These are phyloP conservation scores for Zoanthus sansibaricus DNA, from an alignment of 92 coral and sea anemone genomes.

Conservation along the genomic window DNA sequence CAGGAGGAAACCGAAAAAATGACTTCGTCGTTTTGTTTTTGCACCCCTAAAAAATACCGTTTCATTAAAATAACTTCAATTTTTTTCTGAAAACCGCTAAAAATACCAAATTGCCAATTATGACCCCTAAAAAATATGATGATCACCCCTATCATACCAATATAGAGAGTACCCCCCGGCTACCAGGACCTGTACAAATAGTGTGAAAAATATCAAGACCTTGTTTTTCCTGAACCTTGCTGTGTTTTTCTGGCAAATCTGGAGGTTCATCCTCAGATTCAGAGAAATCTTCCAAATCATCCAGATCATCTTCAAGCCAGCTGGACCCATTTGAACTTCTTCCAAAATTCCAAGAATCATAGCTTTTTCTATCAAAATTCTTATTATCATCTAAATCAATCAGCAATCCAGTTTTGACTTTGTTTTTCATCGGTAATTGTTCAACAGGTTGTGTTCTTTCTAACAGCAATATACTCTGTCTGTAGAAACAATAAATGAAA, in stretches of 20 bases:
- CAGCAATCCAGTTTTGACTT: constrained; percentile 61
- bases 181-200: too few relatives aligned
- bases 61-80: too few relatives aligned
- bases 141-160: too few relatives aligned
- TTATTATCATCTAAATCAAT: constrained; percentile 61
- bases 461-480: constrained; percentile 35
- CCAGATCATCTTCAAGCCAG: constrained; percentile 40
- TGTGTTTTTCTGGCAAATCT: constrained; percentile 45
- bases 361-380: neutral
- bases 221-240: constrained; percentile 25
- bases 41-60: too few relatives aligned
- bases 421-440: constrained; percentile 33
- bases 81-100: too few relatives aligned
- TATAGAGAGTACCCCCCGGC: too few relatives aligned
- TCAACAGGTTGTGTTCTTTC: constrained; percentile 46
- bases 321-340: constrained; percentile 20
- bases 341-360: constrained; percentile 16
- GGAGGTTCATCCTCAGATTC: constrained; percentile 44
- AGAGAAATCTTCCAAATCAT: constrained; percentile 23
- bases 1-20: too few relatives aligned
- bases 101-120: too few relatives aligned
- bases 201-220: neutral
- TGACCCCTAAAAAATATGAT: too few relatives aligned
- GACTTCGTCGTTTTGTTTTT: too few relatives aligned
- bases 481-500: neutral